phyloP scores from a whole-genome alignment of 2,888 invertebrate species.

The Tachina fera region DNA sequence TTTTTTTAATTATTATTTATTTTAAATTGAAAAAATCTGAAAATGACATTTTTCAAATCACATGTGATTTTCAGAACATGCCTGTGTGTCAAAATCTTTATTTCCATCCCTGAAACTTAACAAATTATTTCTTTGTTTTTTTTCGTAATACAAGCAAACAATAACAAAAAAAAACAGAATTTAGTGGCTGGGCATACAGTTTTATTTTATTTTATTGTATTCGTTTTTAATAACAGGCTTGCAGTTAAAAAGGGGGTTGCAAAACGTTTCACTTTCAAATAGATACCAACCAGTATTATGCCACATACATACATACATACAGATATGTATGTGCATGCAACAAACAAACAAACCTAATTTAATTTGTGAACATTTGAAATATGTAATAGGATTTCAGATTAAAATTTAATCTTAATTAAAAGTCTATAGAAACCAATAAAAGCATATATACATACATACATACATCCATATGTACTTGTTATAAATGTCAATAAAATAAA shows the following conservation, averaged over 20 bases:
- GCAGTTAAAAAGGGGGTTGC: constrained; percentile 52
- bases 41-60: too few species aligned
- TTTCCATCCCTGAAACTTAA: constrained; percentile 20
- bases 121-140: background rate
- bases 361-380: constrained; percentile 2
- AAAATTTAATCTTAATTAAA: background rate
- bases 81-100: too few species aligned
- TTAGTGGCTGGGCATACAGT: constrained; percentile 57
- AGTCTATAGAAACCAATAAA: background rate
- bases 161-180: constrained; percentile 11
- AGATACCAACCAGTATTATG: background rate
- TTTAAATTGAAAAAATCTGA: too few species aligned
- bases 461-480: background rate
- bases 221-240: constrained; percentile 66
- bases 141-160: background rate
- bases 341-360: background rate
- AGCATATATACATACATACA: background rate
- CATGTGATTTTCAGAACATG: too few species aligned
- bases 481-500: background rate
- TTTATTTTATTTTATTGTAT: constrained; percentile 35
- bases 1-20: too few species aligned
- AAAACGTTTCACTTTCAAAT: constrained; percentile 26
- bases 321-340: too few species aligned
- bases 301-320: too few species aligned
- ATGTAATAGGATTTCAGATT: constrained; percentile 43